Conservation (phyloP, 2,797 vertebrate species). For the Onychomys arenicola region DNA sequence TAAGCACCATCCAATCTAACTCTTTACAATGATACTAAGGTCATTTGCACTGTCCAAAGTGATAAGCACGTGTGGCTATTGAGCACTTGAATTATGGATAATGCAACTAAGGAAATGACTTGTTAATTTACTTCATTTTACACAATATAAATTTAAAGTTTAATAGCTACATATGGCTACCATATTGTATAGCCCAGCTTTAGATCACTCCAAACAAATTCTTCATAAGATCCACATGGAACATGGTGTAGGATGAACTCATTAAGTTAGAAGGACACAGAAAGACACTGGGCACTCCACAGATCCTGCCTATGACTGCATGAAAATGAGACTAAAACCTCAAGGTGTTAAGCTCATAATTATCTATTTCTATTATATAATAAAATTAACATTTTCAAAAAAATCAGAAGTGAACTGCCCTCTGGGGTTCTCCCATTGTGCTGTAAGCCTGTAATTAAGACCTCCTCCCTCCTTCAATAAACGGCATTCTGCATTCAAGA, state of each 20-base stretch:
- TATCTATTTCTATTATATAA: background rate
- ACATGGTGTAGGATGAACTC: background rate
- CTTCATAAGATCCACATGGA: background rate
- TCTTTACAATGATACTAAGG: background rate
- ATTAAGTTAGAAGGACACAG: background rate
- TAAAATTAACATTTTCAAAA: background rate
- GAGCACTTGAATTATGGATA: conserved; percentile 34
- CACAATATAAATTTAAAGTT: conserved; percentile 39
- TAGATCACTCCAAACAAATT: background rate
- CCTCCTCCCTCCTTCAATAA: too few relatives aligned
- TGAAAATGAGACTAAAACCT: background rate
- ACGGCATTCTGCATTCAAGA: too few relatives aligned
- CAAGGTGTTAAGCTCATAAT: background rate
- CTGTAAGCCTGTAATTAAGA: too few relatives aligned
- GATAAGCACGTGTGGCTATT: background rate
- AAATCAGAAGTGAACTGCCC: too few relatives aligned
- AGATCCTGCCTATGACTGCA: background rate
- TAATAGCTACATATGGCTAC: conserved; percentile 39
- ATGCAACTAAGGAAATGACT: background rate
- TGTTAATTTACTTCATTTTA: conserved; percentile 50
- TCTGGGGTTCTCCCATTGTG: too few relatives aligned
- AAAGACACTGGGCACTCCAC: background rate
- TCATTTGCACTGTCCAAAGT: background rate
- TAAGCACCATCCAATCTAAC: background rate
- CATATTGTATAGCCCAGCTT: conserved; percentile 12